Evolutionary conservation across 1,140 invertebrate genomes (phyloP).

Genomic region (Patella vulgata): DNA sequence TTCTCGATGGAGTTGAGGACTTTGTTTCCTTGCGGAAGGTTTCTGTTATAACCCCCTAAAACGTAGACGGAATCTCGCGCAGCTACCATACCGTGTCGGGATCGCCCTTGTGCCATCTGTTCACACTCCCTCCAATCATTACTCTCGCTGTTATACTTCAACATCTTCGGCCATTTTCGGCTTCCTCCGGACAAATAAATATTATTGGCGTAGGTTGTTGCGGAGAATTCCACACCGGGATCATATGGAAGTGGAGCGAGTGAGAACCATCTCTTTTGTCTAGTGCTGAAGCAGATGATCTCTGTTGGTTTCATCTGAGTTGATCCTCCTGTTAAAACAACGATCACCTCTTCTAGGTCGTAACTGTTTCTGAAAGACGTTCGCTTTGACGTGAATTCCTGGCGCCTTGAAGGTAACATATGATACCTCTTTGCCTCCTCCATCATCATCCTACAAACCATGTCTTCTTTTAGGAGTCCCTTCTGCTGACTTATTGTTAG

Average conservation of each 20-base stretch:
- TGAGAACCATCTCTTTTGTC: slow-evolving; percentile 45
- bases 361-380: slow-evolving; percentile 44
- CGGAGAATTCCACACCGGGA: slow-evolving; percentile 47
- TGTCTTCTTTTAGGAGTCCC: slow-evolving; percentile 23
- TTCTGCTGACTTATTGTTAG: slow-evolving; percentile 23
- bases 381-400: slow-evolving; percentile 51
- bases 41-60: slow-evolving; percentile 29
- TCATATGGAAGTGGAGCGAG: slow-evolving; percentile 44
- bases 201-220: slow-evolving; percentile 49
- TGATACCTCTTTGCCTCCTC: slow-evolving; percentile 56
- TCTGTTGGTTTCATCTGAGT: slow-evolving; percentile 42
- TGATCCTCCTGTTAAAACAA: slow-evolving; percentile 46
- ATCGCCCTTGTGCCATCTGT: slow-evolving; percentile 38
- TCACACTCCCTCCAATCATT: slow-evolving; percentile 48
- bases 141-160: slow-evolving; percentile 49
- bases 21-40: slow-evolving; percentile 27
- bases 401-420: slow-evolving; percentile 49
- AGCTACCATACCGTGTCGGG: slow-evolving; percentile 48
- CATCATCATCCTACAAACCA: slow-evolving; percentile 46
- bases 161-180: slow-evolving; percentile 44
- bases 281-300: slow-evolving; percentile 48
- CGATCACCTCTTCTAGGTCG: slow-evolving; percentile 48
- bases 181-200: slow-evolving; percentile 54
- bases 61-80: slow-evolving; percentile 24
- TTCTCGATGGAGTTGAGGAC: slow-evolving; percentile 46